Base-by-base conservation (phyloP, 2,113 vertebrate species). In the Pedetes capensis region DNA sequence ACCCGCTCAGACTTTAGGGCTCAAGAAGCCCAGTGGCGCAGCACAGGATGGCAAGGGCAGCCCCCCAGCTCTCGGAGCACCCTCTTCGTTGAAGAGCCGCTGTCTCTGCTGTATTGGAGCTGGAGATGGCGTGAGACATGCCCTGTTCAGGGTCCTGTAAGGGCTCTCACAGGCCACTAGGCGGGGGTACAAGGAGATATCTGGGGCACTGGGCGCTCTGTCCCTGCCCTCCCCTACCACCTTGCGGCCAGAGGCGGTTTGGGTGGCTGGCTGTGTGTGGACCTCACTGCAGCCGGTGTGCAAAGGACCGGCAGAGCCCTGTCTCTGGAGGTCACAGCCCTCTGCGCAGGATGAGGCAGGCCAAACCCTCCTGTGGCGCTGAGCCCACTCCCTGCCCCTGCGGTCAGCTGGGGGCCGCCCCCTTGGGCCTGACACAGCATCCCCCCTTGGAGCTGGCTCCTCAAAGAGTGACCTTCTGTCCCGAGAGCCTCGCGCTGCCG, bases 141-240 rank as follows among this genome's bases (percentile, higher is more conserved):
- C n/a, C n/a, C n/a, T n/a, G n/a, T n/a, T n/a, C n/a, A n/a, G n/a
- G n/a, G n/a, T n/a, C n/a, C n/a, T n/a, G n/a, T n/a, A n/a, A n/a
- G n/a, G n/a, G n/a, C n/a, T n/a, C n/a, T n/a, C n/a, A n/a, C 29
- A 59, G 23, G 32, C 5, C 53, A 4, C 0, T 0, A 3, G 14
- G 34, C 9, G 14, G 32, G 4, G 4, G 9, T n/a, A 2, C 49
- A 0, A 57, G 55, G 8, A 16, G 55, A 49, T 9, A 44, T 3
- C 55, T 27, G 16, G n/a, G 63, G 49, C 82, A 17, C 90, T 82
- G 14, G 17, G 3, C 20, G 29, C 34, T 0, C 14, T 0, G 0
- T 23, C 82, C 68, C 13, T 5, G 42, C 53, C 23, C 2, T 42
- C 61, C 39, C 71, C 44, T 68, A n/a, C 49, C 76, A 42, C 18